Conservation (phyloP, 2,113 vertebrate species). For the Oryzias javanicus region DNA sequence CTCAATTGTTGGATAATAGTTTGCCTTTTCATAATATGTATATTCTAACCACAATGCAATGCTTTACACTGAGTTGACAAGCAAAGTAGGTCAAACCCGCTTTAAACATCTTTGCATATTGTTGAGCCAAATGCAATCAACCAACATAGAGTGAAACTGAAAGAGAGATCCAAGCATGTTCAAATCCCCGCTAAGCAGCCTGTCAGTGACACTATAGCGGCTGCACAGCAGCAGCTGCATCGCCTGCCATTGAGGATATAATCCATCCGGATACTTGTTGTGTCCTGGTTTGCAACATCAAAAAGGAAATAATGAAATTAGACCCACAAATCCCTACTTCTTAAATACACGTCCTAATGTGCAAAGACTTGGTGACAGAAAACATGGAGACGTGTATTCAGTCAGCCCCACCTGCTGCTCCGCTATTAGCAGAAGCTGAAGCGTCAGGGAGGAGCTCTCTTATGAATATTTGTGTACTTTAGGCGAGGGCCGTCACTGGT, state of each 20-base stretch:
- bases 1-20: too few species aligned
- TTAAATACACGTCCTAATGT: background rate
- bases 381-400: constrained; percentile 10
- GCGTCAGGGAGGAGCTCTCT: constrained; percentile 42
- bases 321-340: background rate
- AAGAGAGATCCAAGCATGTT: constrained; percentile 8
- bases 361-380: background rate
- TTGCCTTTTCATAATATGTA: too few species aligned
- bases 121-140: constrained; percentile 31
- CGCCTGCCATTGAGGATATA: background rate
- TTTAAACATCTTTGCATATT: constrained; percentile 50
- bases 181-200: background rate
- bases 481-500: constrained; percentile 6
- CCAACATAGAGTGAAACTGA: constrained; percentile 22
- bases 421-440: constrained; percentile 39
- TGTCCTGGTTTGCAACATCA: background rate
- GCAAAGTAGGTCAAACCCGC: constrained; percentile 53
- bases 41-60: too few species aligned
- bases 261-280: constrained; percentile 10
- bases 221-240: background rate
- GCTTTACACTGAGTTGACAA: constrained; percentile 12
- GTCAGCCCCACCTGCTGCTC: constrained; percentile 31
- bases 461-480: constrained; percentile 39
- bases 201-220: constrained; percentile 3
- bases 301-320: constrained; percentile 2